Base-by-base conservation (phyloP, 2,113 vertebrate genomes). In the Limanda limanda region DNA sequence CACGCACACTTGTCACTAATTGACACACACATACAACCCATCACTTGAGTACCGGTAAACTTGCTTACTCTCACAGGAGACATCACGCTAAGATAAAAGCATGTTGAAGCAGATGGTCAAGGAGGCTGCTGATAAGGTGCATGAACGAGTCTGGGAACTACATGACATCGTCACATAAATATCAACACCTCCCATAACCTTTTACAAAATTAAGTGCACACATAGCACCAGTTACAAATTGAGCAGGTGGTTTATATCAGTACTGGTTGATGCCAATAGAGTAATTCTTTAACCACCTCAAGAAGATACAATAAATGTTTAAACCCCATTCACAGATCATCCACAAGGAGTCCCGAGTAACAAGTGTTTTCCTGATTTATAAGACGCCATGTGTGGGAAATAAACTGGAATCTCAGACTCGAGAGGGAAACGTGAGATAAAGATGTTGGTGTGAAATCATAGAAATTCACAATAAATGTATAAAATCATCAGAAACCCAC, bases 41-140 rank as follows among this genome's bases (percentile, higher is more conserved):
- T 35, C 18, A 52, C 69, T 66, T 27, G 21, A 72, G 48, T 14
- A 55, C 20, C 24, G 23, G 69, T 74, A 63, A 82, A 82, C 78
- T 52, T 40, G 56, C 65, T 47, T n/a, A 37, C 65, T 37, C 31
- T 45, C 47, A 35, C 20, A 35, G 15, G 40, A 10, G 35, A 60
- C n/a, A n/a, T 77, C 82, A 74, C 59, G 14, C 35, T 12, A 65
- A 65, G 59, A 89, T 88, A 89, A 78, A 85, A 9, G 24, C 25
- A 1, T 0, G 55, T 67, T 48, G 68, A 63, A 31, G 77, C 85
- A 83, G 84, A 88, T 81, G 48, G 83, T 27, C 1, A 11, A 70
- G 45, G 55, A 62, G 24, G 68, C 35, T 17, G 74, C 64, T 83
- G 90, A 92, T 88, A 89, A 88, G 71, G 80, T 37, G 23, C 64